Percentiles rank a stretch among this genome's conserved stretches.
phyloP scores from a whole-genome alignment of 1,140 invertebrate genomes.

The Drosophila watanabei region DNA sequence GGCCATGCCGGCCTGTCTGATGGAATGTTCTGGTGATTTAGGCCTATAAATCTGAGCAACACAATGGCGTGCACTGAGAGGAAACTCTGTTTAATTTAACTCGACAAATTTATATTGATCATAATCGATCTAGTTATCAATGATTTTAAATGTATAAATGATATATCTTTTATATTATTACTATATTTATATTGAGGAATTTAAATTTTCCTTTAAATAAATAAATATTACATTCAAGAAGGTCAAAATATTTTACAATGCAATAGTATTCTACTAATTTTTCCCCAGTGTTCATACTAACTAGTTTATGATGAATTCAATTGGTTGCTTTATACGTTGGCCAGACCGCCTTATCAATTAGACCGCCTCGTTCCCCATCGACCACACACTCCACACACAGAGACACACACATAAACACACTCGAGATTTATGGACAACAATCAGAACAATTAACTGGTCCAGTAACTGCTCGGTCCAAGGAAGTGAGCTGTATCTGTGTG shows the following conservation, averaged over 20 bases:
- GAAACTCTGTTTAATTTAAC: background rate
- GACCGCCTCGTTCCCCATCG: slow-evolving; percentile 45
- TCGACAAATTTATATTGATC: background rate
- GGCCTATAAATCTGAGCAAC: slow-evolving; percentile 61
- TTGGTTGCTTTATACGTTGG: slow-evolving; percentile 45
- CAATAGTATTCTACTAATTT: too few species aligned
- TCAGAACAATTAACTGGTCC: slow-evolving; percentile 71
- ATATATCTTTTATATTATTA: background rate
- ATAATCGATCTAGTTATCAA: background rate
- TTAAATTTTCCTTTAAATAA: background rate
- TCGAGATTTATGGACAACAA: slow-evolving; percentile 74
- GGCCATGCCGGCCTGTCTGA: slow-evolving; percentile 27
- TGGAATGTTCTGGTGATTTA: slow-evolving; percentile 61
- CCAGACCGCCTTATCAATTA: slow-evolving; percentile 68
- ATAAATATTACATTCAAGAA: too few species aligned
- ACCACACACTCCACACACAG: slow-evolving; percentile 1
- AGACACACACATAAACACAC: slow-evolving; percentile 20
- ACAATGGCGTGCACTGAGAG: slow-evolving; percentile 32
- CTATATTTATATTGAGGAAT: background rate
- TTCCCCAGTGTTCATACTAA: slow-evolving; percentile 5
- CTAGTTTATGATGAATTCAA: slow-evolving; percentile 69
- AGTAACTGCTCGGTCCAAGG: slow-evolving; percentile 32
- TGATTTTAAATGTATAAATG: background rate
- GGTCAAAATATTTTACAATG: too few species aligned
- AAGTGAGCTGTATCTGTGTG: slow-evolving; percentile 31